phyloP scores from a whole-genome alignment of 2,888 invertebrate species.

The Epinotia bilunana region DNA sequence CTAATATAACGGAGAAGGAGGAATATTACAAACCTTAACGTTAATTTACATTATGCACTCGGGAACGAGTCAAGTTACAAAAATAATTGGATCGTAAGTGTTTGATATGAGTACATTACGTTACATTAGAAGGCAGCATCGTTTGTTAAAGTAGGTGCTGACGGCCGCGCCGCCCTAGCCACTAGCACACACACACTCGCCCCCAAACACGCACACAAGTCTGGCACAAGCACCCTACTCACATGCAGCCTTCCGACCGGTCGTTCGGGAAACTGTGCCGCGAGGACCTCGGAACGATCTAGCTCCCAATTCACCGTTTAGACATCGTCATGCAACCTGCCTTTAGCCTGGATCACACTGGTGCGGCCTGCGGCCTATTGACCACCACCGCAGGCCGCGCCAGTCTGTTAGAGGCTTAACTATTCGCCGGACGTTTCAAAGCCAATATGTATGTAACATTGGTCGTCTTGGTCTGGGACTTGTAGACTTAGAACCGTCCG shows the following conservation, averaged over 20 bases:
- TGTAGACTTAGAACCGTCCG: neutral
- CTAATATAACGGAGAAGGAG: conserved; percentile 38
- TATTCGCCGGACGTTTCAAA: neutral
- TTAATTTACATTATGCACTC: conserved; percentile 12
- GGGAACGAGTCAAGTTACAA: conserved; percentile 28
- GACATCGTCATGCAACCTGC: neutral
- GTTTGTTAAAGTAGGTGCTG: conserved; percentile 26
- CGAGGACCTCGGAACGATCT: too few species aligned
- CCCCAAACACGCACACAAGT: conserved; percentile 5
- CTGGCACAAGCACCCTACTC: neutral
- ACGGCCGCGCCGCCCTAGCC: conserved; percentile 1
- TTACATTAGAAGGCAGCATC: conserved; percentile 40
- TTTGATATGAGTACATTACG: conserved; percentile 41
- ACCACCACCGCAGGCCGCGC: too few species aligned
- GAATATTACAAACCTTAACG: conserved; percentile 24
- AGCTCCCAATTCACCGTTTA: neutral
- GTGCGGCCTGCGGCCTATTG: too few species aligned
- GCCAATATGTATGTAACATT: neutral
- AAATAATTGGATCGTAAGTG: conserved; percentile 37
- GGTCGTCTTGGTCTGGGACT: neutral
- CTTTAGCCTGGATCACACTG: too few species aligned
- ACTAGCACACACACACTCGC: conserved; percentile 21
- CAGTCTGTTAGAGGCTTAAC: neutral
- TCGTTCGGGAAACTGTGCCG: neutral
- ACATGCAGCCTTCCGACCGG: neutral